These are phyloP conservation scores for Eulemur macaco DNA, from an alignment of 2,113 vertebrate species.

Conservation along the genomic window DNA sequence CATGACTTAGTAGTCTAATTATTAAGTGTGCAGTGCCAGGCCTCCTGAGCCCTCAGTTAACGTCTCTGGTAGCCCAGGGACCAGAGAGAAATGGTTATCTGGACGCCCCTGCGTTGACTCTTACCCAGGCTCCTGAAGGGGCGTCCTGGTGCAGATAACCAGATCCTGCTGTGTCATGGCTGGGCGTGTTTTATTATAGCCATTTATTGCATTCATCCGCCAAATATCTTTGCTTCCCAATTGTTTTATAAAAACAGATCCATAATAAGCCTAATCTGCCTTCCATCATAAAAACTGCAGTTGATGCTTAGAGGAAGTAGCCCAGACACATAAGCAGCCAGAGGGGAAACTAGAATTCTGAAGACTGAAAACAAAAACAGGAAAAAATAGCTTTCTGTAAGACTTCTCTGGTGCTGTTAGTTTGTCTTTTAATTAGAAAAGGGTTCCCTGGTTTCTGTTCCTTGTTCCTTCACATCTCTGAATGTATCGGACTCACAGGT, in stretches of 20 bases:
- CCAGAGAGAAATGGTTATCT: background rate
- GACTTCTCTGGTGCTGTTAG: background rate
- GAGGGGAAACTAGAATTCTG: background rate
- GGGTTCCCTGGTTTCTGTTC: background rate
- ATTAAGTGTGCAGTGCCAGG: background rate
- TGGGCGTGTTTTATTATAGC: background rate
- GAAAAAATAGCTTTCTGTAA: background rate
- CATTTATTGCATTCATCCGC: background rate
- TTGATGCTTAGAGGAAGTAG: background rate
- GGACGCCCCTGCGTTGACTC: background rate
- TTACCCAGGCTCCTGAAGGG: background rate
- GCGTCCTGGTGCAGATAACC: background rate
- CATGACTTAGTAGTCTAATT: slow-evolving; percentile 62
- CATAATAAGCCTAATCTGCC: background rate
- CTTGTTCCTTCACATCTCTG: background rate
- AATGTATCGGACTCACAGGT: background rate
- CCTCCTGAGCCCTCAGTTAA: background rate
- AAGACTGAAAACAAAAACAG: background rate
- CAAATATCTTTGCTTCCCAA: background rate
- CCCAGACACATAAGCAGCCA: background rate
- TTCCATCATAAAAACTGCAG: background rate
- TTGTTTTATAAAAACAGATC: slow-evolving; percentile 50
- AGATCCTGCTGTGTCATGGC: background rate
- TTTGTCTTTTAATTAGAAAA: background rate
- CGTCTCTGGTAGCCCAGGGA: background rate